Conservation (phyloP, 2,797 vertebrate species). For the Squalus acanthias region DNA sequence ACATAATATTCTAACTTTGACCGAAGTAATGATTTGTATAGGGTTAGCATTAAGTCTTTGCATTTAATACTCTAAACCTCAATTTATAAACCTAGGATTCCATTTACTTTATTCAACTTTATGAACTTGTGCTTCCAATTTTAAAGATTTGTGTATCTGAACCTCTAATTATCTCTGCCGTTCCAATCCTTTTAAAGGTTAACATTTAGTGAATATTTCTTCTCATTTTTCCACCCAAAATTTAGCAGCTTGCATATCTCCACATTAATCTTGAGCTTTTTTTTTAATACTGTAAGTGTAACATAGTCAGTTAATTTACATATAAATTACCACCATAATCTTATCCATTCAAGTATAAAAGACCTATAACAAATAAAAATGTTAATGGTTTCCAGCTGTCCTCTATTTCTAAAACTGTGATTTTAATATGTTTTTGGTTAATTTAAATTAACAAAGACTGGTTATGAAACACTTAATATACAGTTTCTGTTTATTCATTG, state of each 20-base stretch:
- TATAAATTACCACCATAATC: neutral
- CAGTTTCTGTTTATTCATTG: neutral
- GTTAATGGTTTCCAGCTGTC: neutral
- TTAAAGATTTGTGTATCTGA: neutral
- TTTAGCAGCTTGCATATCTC: neutral
- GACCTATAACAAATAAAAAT: neutral
- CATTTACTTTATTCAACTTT: neutral
- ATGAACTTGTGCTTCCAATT: neutral
- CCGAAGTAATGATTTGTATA: neutral
- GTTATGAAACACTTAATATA: neutral
- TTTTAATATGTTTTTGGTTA: neutral
- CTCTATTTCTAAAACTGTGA: neutral
- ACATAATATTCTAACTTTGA: neutral
- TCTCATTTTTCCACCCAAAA: neutral
- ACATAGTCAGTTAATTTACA: neutral
- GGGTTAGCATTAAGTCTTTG: neutral
- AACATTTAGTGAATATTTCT: neutral
- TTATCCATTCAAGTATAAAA: neutral
- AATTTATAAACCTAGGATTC: neutral
- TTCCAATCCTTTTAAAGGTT: neutral
- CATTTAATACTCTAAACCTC: neutral
- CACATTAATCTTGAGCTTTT: neutral
- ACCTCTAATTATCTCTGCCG: neutral
- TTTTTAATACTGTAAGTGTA: neutral
- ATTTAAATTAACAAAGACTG: neutral